phyloP scores from a whole-genome alignment of 2,888 invertebrate genomes.

The Spisula subtruncata region DNA sequence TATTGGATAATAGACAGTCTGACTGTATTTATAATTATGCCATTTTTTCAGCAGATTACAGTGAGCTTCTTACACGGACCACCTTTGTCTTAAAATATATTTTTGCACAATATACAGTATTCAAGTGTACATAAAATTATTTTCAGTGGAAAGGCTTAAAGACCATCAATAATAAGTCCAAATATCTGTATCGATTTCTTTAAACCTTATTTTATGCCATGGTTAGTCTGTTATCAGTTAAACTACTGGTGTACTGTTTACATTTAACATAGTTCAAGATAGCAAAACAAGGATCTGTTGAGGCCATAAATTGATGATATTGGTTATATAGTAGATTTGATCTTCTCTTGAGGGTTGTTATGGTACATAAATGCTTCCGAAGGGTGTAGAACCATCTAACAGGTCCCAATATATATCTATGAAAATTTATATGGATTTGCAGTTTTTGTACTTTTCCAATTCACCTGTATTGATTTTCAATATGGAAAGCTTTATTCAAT shows the following conservation, averaged over 20 bases:
- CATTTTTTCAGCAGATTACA: too few species aligned
- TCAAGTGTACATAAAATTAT: not conserved
- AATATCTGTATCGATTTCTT: not conserved
- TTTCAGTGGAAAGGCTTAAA: not conserved
- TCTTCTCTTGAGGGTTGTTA: slow-evolving; percentile 8
- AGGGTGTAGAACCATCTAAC: not conserved
- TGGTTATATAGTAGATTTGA: not conserved
- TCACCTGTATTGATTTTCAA: not conserved
- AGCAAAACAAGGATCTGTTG: not conserved
- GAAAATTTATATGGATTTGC: not conserved
- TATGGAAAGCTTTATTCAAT: not conserved
- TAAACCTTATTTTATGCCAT: not conserved
- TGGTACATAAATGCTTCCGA: not conserved
- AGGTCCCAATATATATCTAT: not conserved
- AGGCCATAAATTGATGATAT: slow-evolving; percentile 29
- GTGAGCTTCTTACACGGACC: too few species aligned
- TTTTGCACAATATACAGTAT: too few species aligned
- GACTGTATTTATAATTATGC: too few species aligned
- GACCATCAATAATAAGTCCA: not conserved
- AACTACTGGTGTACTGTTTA: slow-evolving; percentile 24
- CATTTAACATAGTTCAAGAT: slow-evolving; percentile 24
- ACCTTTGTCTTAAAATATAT: too few species aligned
- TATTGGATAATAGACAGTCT: too few species aligned
- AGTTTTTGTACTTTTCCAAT: not conserved
- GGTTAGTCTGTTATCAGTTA: not conserved